Conservation (phyloP, 2,113 vertebrate species). For the Hylia prasina region DNA sequence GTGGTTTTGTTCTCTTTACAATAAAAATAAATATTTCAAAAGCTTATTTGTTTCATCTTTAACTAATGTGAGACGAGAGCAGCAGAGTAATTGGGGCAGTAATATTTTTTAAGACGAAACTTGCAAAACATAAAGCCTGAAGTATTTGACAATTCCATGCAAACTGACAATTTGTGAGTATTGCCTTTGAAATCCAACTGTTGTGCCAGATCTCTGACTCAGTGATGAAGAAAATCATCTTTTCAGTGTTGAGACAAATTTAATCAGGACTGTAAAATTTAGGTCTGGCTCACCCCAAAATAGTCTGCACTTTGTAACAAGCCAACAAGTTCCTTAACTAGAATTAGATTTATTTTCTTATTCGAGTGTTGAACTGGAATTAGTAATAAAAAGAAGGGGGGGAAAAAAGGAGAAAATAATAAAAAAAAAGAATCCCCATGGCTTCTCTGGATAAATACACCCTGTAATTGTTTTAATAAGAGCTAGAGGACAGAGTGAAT, state of each 20-base stretch:
- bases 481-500: neutral
- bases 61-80: constrained; percentile 3
- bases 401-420: neutral
- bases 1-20: constrained; percentile 21
- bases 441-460: neutral
- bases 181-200: constrained; percentile 4
- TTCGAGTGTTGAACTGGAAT: neutral
- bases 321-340: neutral
- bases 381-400: neutral
- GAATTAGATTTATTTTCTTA: neutral
- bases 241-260: neutral
- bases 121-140: neutral
- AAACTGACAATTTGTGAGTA: neutral
- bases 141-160: neutral
- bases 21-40: constrained; percentile 51
- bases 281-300: neutral
- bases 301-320: neutral
- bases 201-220: neutral
- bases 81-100: neutral
- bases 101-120: neutral
- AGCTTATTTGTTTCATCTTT: constrained; percentile 45
- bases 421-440: neutral
- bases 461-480: neutral
- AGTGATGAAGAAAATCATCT: constrained; percentile 15
- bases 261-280: neutral